Conservation (phyloP, 2,113 vertebrate genomes). For the Cebus imitator region DNA sequence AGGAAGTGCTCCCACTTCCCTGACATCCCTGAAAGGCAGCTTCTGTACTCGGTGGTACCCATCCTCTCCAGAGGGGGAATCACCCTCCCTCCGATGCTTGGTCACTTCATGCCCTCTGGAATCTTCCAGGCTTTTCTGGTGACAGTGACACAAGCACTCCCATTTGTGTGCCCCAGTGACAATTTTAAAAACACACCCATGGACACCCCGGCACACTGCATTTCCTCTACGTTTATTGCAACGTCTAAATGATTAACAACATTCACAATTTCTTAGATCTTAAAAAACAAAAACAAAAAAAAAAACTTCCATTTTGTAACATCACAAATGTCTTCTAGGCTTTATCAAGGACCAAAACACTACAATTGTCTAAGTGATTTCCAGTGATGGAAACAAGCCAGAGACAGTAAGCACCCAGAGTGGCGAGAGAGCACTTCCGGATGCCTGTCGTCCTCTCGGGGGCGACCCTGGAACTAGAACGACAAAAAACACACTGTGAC, state of each 20-base stretch:
- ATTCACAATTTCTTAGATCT: conserved; percentile 75
- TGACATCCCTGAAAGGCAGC: not conserved
- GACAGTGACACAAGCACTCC: not conserved
- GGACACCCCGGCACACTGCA: not conserved
- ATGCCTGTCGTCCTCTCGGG: conserved; percentile 80
- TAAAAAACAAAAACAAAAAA: conserved; percentile 53
- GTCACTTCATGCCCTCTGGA: not conserved
- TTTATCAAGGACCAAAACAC: conserved; percentile 70
- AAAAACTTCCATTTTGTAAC: conserved; percentile 62
- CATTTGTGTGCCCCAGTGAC: not conserved
- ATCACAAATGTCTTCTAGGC: conserved; percentile 74
- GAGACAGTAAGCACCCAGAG: conserved; percentile 79
- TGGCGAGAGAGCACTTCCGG: conserved; percentile 79
- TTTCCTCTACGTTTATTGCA: conserved; percentile 83
- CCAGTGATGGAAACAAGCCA: conserved; percentile 72
- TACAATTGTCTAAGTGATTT: conserved; percentile 72
- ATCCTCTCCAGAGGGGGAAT: not conserved
- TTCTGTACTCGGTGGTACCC: not conserved
- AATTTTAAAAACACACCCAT: not conserved
- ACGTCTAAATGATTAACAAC: conserved; percentile 75
- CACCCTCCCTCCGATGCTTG: not conserved
- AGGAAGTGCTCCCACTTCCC: not conserved
- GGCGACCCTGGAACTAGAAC: conserved; percentile 83
- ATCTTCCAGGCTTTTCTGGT: not conserved
- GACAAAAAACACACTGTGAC: conserved; percentile 82